Base-by-base conservation (phyloP, 2,797 vertebrate genomes). In the Sparidentex hasta region DNA sequence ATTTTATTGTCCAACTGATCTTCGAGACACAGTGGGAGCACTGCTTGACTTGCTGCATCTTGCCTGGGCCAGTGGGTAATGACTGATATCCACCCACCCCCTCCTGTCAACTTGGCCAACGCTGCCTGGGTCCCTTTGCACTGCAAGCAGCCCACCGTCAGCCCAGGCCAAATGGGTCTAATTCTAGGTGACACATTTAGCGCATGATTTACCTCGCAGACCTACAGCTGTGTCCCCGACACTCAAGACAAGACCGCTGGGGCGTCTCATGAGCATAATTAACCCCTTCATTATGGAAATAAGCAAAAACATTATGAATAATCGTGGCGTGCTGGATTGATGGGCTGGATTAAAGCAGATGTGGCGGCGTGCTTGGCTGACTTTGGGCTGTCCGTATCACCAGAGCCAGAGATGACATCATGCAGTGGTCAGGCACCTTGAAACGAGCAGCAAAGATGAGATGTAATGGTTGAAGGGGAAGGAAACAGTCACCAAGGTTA, bases 281-380 rank as follows among this genome's bases (percentile, higher is more conserved):
- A 94, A 95, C 91, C 94, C 92, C 83, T 95, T 95, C 92, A 93
- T 95, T 95, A 94, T 93, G 94, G 91, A 95, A 95, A 96, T 95
- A 94, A 92, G 94, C 77, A 48, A 92, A 89, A 94, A 87, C 88
- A 92, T 90, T 89, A 80, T 90, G 82, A 93, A 90, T 87, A 89
- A 92, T 86, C 90, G 83, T 68, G 67, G 73, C 61, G 29, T 48
- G 68, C 77, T 75, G 73, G 76, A 87, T 78, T 74, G 84, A 73
- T 25, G 27, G 23, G 59, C 74, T 23, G 55, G 82, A 81, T 88
- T 76, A 83, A 88, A 90, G 85, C 93, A 95, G 93, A 95, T 94
- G 93, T 90, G 88, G 59, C 64, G 54, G 65, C 44, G 27, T 86
- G 90, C 90, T 89, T 87, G 91, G 83, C 74, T 93, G 92, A 93